Evolutionary conservation across 2,888 invertebrate species (phyloP).

Genomic region (Spisula subtruncata): DNA sequence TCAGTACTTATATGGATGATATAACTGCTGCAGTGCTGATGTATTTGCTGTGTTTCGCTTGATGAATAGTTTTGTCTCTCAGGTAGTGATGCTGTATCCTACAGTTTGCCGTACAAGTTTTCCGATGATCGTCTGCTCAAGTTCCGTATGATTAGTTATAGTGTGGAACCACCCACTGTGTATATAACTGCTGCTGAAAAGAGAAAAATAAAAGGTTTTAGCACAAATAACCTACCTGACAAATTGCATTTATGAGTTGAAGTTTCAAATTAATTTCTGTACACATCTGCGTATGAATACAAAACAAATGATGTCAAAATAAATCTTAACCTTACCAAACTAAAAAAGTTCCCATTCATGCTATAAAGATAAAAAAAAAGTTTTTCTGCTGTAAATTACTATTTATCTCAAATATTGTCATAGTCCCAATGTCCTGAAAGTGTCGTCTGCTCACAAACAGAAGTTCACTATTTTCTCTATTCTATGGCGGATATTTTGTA

Average conservation of each 20-base stretch:
- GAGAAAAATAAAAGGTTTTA: constrained; percentile 16
- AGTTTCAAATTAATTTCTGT: background rate
- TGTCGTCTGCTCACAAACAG: constrained; percentile 9
- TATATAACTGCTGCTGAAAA: constrained; percentile 23
- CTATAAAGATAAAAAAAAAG: background rate
- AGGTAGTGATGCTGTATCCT: constrained; percentile 34
- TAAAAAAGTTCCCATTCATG: background rate
- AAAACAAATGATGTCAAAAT: background rate
- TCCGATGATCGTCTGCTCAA: constrained; percentile 36
- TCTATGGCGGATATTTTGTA: constrained; percentile 32
- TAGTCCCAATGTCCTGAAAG: background rate
- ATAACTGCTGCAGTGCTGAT: background rate
- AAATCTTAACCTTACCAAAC: background rate
- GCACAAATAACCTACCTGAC: background rate
- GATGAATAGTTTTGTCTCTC: constrained; percentile 51
- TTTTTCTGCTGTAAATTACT: background rate
- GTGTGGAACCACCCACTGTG: constrained; percentile 19
- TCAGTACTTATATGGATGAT: constrained; percentile 15
- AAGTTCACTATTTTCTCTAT: constrained; percentile 1
- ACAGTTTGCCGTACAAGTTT: constrained; percentile 24
- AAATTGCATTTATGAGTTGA: background rate
- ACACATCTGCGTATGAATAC: background rate
- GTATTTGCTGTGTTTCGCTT: constrained; percentile 30
- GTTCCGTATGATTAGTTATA: constrained; percentile 37
- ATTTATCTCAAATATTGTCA: background rate